phyloP scores from a whole-genome alignment of 1,140 invertebrate genomes.

The Drosophila nannoptera region DNA sequence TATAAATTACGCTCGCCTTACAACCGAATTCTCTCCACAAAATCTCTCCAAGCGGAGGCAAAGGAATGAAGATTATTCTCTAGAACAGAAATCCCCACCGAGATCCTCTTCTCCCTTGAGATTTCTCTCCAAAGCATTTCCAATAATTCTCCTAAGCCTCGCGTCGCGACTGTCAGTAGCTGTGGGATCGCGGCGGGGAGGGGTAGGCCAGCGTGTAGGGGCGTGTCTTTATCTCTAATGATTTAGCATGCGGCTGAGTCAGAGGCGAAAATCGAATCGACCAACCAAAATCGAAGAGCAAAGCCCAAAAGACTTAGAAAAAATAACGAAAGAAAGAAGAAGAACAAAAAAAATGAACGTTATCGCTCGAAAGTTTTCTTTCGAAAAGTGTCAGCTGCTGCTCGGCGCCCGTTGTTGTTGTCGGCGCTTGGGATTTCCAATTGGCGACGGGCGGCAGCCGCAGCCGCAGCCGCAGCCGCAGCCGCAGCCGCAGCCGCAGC shows the following conservation, averaged over 20 bases:
- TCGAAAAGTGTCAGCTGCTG: conserved; percentile 26
- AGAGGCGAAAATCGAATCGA: conserved; percentile 53
- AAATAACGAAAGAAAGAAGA: conserved; percentile 30
- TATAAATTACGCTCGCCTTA: too few species aligned
- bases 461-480: too few species aligned
- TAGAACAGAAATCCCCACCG: too few species aligned
- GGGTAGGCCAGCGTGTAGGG: not conserved
- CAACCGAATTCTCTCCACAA: too few species aligned
- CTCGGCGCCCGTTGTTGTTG: conserved; percentile 5
- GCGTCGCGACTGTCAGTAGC: too few species aligned
- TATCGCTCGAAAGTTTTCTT: conserved; percentile 36
- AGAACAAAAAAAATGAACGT: conserved; percentile 11
- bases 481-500: conserved; percentile 12
- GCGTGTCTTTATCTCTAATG: conserved; percentile 51
- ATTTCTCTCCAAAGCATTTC: too few species aligned
- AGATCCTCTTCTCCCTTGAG: too few species aligned
- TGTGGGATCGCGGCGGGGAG: too few species aligned
- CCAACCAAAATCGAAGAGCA: conserved; percentile 67
- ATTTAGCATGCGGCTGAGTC: conserved; percentile 46
- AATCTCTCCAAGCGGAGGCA: too few species aligned
- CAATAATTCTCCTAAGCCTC: too few species aligned
- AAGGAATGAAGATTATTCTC: too few species aligned
- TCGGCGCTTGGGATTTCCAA: conserved; percentile 19
- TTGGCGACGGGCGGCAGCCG: too few species aligned
- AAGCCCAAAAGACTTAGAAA: conserved; percentile 14